Evolutionary conservation across 2,797 vertebrate species (phyloP).

Genomic region (Bradypus variegatus): DNA sequence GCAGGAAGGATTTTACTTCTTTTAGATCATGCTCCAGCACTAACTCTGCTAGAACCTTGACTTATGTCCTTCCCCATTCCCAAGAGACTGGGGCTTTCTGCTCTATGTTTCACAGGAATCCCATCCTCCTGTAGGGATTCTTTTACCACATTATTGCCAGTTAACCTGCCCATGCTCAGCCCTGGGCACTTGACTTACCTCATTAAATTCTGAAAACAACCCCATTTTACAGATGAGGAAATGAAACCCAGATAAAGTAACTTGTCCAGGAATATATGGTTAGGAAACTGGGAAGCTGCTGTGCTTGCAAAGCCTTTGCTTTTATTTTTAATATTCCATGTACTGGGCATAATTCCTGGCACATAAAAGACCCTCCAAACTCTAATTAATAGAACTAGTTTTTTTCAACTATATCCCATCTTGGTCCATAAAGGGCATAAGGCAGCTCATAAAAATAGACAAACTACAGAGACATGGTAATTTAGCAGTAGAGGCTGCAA

Average conservation of each 20-base stretch:
- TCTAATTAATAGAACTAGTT: slow-evolving; percentile 8
- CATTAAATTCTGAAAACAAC: not conserved
- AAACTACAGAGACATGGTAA: not conserved
- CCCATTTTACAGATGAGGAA: not conserved
- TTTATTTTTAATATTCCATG: not conserved
- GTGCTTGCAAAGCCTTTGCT: not conserved
- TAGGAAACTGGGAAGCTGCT: not conserved
- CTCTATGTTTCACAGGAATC: not conserved
- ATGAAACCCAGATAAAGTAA: not conserved
- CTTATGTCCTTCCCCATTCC: not conserved
- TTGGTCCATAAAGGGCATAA: slow-evolving; percentile 8
- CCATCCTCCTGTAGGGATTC: not conserved
- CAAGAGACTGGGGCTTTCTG: not conserved
- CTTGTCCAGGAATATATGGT: not conserved
- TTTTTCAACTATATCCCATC: not conserved
- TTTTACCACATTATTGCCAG: not conserved
- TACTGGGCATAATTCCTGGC: not conserved
- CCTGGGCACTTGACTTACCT: not conserved
- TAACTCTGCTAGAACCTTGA: not conserved
- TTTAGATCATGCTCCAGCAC: not conserved
- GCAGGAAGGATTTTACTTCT: not conserved
- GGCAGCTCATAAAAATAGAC: not conserved
- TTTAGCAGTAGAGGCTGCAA: not conserved
- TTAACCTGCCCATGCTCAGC: not conserved
- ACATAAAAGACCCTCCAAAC: not conserved